phyloP scores from a whole-genome alignment of 1,140 invertebrate genomes.

The Linepithema humile region DNA sequence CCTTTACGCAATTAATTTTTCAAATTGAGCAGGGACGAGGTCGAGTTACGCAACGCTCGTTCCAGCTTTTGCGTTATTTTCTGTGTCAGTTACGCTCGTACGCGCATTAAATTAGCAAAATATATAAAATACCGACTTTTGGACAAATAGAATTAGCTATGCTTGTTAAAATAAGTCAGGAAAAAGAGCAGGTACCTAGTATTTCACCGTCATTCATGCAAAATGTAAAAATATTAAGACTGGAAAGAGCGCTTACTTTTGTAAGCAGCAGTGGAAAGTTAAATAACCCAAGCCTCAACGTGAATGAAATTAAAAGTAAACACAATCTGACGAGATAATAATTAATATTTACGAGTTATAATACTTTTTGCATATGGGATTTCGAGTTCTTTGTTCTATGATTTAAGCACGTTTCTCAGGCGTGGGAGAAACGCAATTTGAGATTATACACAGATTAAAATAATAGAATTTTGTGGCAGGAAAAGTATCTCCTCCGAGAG shows the following conservation, averaged over 20 bases:
- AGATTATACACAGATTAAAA: neutral
- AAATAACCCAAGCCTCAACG: slow-evolving; percentile 15
- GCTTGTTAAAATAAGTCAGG: slow-evolving; percentile 20
- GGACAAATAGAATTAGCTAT: neutral
- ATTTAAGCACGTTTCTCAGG: neutral
- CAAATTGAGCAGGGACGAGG: slow-evolving; percentile 64
- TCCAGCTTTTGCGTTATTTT: slow-evolving; percentile 19
- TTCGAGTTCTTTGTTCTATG: neutral
- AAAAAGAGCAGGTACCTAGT: neutral
- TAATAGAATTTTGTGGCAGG: neutral
- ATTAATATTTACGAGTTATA: slow-evolving; percentile 20
- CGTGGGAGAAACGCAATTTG: neutral
- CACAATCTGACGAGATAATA: slow-evolving; percentile 17
- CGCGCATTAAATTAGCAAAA: slow-evolving; percentile 28
- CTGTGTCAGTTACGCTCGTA: slow-evolving; percentile 10
- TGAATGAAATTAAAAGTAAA: slow-evolving; percentile 39
- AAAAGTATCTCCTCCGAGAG: neutral
- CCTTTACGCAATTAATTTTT: slow-evolving; percentile 77
- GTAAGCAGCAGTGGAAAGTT: slow-evolving; percentile 16
- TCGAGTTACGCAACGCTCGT: neutral
- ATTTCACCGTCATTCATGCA: neutral
- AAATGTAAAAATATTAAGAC: slow-evolving; percentile 40
- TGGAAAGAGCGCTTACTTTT: neutral
- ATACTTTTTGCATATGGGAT: neutral
- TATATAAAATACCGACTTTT: slow-evolving; percentile 41